phyloP scores from a whole-genome alignment of 2,888 invertebrate species.

The Hemistola chrysoprasaria region DNA sequence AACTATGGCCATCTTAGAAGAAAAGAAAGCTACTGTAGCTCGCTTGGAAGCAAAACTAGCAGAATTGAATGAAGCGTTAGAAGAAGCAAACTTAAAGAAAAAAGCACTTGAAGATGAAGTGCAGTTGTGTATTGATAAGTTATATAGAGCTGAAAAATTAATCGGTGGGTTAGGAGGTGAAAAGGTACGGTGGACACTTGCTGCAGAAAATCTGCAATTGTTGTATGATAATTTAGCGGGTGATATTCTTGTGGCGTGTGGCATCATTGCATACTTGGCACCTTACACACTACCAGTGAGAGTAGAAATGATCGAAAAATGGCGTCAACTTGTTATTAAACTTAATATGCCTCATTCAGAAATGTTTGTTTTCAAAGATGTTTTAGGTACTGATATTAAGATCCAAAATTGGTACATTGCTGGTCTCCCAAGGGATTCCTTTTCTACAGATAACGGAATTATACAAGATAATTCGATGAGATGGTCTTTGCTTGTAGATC shows the following conservation, averaged over 20 bases:
- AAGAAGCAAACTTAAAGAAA: slow-evolving; percentile 85
- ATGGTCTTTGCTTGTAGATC: slow-evolving; percentile 92
- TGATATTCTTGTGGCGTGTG: slow-evolving; percentile 93
- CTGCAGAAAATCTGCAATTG: slow-evolving; percentile 88
- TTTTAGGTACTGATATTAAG: slow-evolving; percentile 92
- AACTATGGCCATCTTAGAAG: slow-evolving; percentile 92
- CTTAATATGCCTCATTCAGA: slow-evolving; percentile 90
- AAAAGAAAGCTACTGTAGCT: slow-evolving; percentile 90
- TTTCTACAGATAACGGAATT: slow-evolving; percentile 93
- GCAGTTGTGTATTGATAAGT: slow-evolving; percentile 91
- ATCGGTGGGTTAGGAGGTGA: slow-evolving; percentile 95
- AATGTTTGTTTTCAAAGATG: slow-evolving; percentile 86
- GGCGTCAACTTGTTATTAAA: slow-evolving; percentile 86
- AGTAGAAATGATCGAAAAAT: slow-evolving; percentile 83
- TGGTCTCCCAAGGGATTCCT: slow-evolving; percentile 90
- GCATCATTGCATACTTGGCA: slow-evolving; percentile 94
- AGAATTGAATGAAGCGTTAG: slow-evolving; percentile 85
- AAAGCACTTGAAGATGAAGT: slow-evolving; percentile 88
- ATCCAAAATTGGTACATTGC: slow-evolving; percentile 93
- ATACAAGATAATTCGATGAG: slow-evolving; percentile 90
- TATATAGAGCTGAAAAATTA: slow-evolving; percentile 92
- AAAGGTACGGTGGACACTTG: slow-evolving; percentile 91
- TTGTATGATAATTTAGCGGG: slow-evolving; percentile 93
- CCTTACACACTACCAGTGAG: slow-evolving; percentile 90
- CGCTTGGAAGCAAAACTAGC: slow-evolving; percentile 90